Percentiles rank a stretch among this genome's conserved stretches.
These are phyloP conservation scores for Metallyticus violacea DNA, from an alignment of 2,888 invertebrate species.

Conservation along the genomic window DNA sequence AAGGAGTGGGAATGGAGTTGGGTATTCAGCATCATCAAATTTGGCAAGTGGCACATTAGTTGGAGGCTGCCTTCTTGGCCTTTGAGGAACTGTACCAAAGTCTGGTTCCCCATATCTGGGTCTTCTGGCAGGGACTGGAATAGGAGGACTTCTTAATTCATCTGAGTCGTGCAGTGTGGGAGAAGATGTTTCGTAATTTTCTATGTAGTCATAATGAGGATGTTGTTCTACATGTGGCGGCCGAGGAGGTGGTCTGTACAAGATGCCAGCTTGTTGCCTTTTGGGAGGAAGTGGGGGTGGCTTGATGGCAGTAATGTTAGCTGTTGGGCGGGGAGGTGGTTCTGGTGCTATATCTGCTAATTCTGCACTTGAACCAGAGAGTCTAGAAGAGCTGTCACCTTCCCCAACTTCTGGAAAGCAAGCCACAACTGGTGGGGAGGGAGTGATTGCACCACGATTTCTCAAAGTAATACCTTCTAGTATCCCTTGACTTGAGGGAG, in stretches of 20 bases:
- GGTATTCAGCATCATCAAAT: constrained; percentile 61
- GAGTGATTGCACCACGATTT: constrained; percentile 27
- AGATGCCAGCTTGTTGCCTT: constrained; percentile 58
- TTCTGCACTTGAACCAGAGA: constrained; percentile 42
- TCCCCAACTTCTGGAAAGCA: constrained; percentile 27
- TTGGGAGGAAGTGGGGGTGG: constrained; percentile 74
- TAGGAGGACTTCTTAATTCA: constrained; percentile 53
- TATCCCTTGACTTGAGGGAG: constrained; percentile 33
- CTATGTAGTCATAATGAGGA: constrained; percentile 55
- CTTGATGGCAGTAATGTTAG: constrained; percentile 58
- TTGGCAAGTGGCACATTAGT: constrained; percentile 51
- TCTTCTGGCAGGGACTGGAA: constrained; percentile 60
- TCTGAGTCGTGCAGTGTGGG: constrained; percentile 35
- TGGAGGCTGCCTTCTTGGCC: constrained; percentile 41
- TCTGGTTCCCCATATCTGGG: constrained; percentile 51
- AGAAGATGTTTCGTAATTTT: constrained; percentile 46
- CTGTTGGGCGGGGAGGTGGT: constrained; percentile 66
- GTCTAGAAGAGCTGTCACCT: constrained; percentile 40
- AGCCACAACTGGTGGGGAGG: constrained; percentile 30
- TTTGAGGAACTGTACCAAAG: constrained; percentile 45
- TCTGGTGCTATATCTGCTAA: constrained; percentile 52
- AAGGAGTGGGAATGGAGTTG: constrained; percentile 60
- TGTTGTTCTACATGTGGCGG: constrained; percentile 58
- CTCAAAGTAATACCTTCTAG: constrained; percentile 36
- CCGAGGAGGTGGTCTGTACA: constrained; percentile 61